Base-by-base conservation (phyloP, 2,113 vertebrate species). In the Hydrolagus affinis region DNA sequence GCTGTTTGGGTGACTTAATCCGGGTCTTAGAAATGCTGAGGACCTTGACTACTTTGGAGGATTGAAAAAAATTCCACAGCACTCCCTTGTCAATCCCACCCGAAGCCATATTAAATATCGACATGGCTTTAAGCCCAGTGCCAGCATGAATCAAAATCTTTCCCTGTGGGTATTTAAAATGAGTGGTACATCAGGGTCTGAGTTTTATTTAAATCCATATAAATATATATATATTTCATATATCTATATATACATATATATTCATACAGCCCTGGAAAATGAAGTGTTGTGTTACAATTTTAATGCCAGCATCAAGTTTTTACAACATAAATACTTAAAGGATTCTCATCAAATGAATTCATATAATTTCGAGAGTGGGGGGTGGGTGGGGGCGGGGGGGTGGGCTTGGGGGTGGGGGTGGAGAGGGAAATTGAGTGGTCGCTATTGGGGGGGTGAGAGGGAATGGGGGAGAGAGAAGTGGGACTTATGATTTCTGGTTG, bases 251-350 rank as follows among this genome's bases (percentile, higher is more conserved):
- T 44, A 44, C 44, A 44, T 44, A 74, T 32, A 56, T 64, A 60
- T 64, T 64, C 23, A 80, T 30, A 60, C 59, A 8, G 59, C 28
- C 10, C 4, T 64, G 19, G 62, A 64, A 44, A 80, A 15, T 66
- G 77, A 25, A 57, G 30, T 64, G 60, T 17, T 28, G 17, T 80
- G 59, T 80, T 57, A 21, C 59, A 80, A 28, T 80, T 80, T 64
- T 28, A 66, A 15, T 64, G 77, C 59, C 19, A 60, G 32, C 17
- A 56, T 6, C 11, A n/a, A 80, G 30, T 17, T 28, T 64, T 12
- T 64, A 15, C 25, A 80, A 80, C 28, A 25, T 80, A 80, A 80
- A 80, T 80, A 80, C 59, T 80, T 83, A 19, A 83, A 83, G 60
- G 78, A 66, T 28, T 30, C 60, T 30, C 78, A 21, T 83, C 78